Percentiles rank a stretch among this genome's conserved stretches.
Conservation (phyloP, 1,140 invertebrate species). For the Drosophila equinoxialis region DNA sequence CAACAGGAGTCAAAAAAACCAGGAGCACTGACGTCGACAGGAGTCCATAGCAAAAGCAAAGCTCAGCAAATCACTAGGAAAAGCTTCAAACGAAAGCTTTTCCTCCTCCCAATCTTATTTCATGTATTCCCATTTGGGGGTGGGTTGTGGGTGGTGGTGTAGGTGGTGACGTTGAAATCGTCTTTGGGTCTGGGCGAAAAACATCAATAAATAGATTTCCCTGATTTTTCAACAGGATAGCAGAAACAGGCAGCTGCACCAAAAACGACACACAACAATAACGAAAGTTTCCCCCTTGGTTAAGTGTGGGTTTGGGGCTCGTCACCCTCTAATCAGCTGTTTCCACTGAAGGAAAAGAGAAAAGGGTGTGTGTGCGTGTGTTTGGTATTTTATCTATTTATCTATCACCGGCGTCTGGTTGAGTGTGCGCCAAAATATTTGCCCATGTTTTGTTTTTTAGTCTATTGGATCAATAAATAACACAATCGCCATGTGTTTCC, state of each 20-base stretch:
- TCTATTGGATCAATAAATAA: slow-evolving; percentile 5
- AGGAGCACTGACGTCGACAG: slow-evolving; percentile 70
- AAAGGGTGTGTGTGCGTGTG: not conserved
- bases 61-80: not conserved
- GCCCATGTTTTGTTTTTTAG: not conserved
- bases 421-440: slow-evolving; percentile 6
- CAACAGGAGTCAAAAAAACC: slow-evolving; percentile 63
- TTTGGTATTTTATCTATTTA: slow-evolving; percentile 1
- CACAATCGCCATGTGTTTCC: slow-evolving; percentile 10
- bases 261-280: not conserved
- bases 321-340: slow-evolving; percentile 37
- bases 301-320: not conserved
- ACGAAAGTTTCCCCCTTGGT: not conserved
- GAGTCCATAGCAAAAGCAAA: slow-evolving; percentile 25
- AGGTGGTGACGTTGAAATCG: slow-evolving; percentile 2
- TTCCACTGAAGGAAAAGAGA: not conserved
- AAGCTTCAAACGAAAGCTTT: slow-evolving; percentile 15
- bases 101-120: not conserved
- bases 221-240: slow-evolving; percentile 82
- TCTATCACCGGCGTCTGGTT: not conserved
- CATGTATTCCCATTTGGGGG: not conserved
- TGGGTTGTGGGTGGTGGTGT: slow-evolving; percentile 1
- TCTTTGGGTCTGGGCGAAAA: slow-evolving; percentile 56
- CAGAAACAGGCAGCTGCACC: slow-evolving; percentile 48
- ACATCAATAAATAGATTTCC: slow-evolving; percentile 83